Evolutionary conservation across 1,140 invertebrate species (phyloP).

Genomic region (Drosophila gunungcola): DNA sequence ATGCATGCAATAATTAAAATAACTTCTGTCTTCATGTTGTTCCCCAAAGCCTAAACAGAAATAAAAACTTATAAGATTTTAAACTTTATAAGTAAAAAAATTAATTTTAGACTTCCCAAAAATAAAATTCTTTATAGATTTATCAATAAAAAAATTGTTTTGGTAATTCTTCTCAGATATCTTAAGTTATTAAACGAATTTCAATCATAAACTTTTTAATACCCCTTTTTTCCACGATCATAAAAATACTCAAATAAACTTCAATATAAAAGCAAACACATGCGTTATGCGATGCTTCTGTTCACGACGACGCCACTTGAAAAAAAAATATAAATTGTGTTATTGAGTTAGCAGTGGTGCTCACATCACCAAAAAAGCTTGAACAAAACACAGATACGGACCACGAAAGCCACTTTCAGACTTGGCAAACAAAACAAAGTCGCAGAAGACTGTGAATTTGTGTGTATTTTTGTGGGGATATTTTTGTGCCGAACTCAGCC

Average conservation of each 20-base stretch:
- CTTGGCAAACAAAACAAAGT: slow-evolving; percentile 39
- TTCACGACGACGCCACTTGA: slow-evolving; percentile 53
- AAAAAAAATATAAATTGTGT: slow-evolving; percentile 66
- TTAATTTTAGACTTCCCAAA: not conserved
- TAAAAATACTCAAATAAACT: slow-evolving; percentile 23
- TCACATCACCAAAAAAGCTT: slow-evolving; percentile 19
- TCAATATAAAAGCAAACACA: slow-evolving; percentile 34
- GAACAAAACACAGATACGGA: slow-evolving; percentile 38
- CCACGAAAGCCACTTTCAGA: slow-evolving; percentile 50
- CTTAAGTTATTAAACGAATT: not conserved
- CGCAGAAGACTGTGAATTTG: slow-evolving; percentile 42
- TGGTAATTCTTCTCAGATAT: too few relatives aligned
- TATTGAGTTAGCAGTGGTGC: slow-evolving; percentile 63
- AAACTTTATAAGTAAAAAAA: slow-evolving; percentile 14
- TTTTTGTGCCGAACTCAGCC: slow-evolving; percentile 28
- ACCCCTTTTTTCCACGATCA: slow-evolving; percentile 3
- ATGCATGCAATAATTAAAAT: not conserved
- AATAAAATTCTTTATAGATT: not conserved
- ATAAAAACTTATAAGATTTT: not conserved
- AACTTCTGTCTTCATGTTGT: too few relatives aligned
- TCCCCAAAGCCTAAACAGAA: too few relatives aligned
- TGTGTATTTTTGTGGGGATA: slow-evolving; percentile 61
- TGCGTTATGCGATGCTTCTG: slow-evolving; percentile 34
- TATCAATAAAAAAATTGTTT: not conserved
- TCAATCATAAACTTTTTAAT: slow-evolving; percentile 15